Base-by-base conservation (phyloP, 1,140 invertebrate species). In the Trichonephila inaurata region DNA sequence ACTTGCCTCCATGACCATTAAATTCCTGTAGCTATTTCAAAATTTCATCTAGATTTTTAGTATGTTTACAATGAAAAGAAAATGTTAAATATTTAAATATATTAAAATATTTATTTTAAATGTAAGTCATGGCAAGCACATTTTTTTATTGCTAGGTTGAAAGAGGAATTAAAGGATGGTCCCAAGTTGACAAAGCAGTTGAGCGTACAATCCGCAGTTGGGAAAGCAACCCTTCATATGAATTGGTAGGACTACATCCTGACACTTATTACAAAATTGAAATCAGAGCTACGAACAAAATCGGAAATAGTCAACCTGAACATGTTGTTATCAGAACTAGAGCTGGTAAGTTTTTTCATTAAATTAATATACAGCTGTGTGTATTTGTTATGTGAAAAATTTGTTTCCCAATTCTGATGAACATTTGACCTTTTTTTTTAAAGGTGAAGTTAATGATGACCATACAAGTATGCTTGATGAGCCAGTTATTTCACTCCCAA, bases 231-330 rank as follows among this genome's bases (percentile, higher is more conserved):
- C 90, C 92, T 33, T 51, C 91, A 24, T 90, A 81, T 44, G 94
- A 94, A 51, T 51, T 95, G 7, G 62, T 40, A 12, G 89, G 91
- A 24, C 96, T 99, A 0, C 95, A 96, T 24, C 97, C 98, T 0
- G 97, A 98, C 95, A 98, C 97, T 1, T 97, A 97, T 93, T 99
- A 99, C 96, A 97, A 96, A 95, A 97, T 98, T 94, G 97, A 98
- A 95, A 96, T 99, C 40, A 96, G 97, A 95, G 98, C 98, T 14
- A 97, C 98, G 95, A 99, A 99, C 96, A 96, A 96, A 18, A 97
- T 99, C 66, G 98, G 98, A 85, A 97, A 96, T 95, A 98, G 98
- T 94, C 95, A 96, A 62, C 97, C 98, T 0, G 97, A 97, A 16
- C 96, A 97, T 95, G 96, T 98, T 72, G 97, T 97, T 95, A 96